Evolutionary conservation across 2,888 invertebrate species (phyloP), one percentile per base, ranked within the genome.

Genomic region (Kryphioiulus occultus): DNA sequence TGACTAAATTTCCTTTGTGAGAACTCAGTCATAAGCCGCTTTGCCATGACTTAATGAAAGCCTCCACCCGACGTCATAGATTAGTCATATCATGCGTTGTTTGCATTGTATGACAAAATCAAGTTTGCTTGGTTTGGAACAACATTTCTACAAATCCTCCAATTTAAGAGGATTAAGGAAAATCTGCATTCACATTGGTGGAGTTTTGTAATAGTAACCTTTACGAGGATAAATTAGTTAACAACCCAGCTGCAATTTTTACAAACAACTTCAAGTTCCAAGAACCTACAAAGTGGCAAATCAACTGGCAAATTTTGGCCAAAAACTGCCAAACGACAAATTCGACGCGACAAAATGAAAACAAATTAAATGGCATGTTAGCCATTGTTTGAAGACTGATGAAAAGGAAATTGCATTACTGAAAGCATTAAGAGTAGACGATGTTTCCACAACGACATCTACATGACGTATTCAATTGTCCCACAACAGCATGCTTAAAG

Each of bases 321-420:
- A n/a, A 59, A 59, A 59, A 59, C 22, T 59, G 47, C 15, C 17
- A 47, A 59, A 22, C n/a, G n/a, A 59, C 15, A 78, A 17, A 78
- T 15, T 30, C 15, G 15, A 26, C 30, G 78, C 30, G 17, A 32
- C 78, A 2, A 26, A 32, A 15, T 30, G 30, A 78, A 30, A 78
- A 30, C 30, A 78, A 53, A 78, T 78, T 78, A 30, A 78, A 78
- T 10, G 17, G 2, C 26, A 30, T 17, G 78, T 32, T 15, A 78
- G 78, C 78, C 78, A 26, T 78, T 78, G 78, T 78, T 78, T 78
- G 30, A 30, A 17, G 15, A 78, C 78, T 78, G 26, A 78, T 78
- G 78, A 78, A 30, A 78, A 10, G 78, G 30, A 78, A 78, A 78
- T 78, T 78, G 17, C 78, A 78, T 78, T 78, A 32, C 78, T 17